phyloP scores from a whole-genome alignment of 2,113 vertebrate species.

The Muntiacus muntjak region DNA sequence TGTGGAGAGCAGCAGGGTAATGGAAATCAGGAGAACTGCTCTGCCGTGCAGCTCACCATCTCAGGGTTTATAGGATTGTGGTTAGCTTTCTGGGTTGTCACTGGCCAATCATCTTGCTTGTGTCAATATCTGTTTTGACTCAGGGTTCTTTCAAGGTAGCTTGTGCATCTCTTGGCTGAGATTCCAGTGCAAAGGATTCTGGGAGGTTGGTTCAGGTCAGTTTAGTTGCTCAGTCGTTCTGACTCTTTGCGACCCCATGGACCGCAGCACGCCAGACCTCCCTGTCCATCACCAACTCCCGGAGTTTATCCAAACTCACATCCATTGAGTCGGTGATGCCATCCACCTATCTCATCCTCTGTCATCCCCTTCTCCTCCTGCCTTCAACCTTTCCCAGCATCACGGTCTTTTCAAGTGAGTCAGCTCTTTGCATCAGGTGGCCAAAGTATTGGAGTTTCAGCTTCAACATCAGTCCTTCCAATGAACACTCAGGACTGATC shows the following conservation, averaged over 20 bases:
- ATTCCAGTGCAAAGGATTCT: background rate
- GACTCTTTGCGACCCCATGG: background rate
- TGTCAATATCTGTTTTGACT: background rate
- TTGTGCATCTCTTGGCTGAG: background rate
- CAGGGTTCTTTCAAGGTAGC: background rate
- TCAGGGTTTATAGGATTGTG: fast-evolving
- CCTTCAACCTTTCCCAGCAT: background rate
- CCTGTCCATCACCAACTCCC: background rate
- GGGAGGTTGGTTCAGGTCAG: background rate
- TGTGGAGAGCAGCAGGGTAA: background rate
- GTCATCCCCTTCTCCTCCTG: background rate
- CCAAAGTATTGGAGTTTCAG: background rate
- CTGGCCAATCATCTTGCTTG: background rate
- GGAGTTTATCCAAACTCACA: background rate
- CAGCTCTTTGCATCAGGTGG: background rate
- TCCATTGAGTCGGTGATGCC: background rate
- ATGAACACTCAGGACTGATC: background rate
- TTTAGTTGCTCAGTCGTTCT: background rate
- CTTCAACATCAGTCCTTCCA: background rate
- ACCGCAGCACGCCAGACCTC: background rate
- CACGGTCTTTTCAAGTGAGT: background rate
- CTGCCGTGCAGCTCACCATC: background rate
- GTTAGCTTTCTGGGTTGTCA: background rate
- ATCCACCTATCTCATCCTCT: background rate
- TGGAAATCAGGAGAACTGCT: background rate